Conservation (phyloP, 2,797 vertebrate species). For the Rhinatrema bivittatum region DNA sequence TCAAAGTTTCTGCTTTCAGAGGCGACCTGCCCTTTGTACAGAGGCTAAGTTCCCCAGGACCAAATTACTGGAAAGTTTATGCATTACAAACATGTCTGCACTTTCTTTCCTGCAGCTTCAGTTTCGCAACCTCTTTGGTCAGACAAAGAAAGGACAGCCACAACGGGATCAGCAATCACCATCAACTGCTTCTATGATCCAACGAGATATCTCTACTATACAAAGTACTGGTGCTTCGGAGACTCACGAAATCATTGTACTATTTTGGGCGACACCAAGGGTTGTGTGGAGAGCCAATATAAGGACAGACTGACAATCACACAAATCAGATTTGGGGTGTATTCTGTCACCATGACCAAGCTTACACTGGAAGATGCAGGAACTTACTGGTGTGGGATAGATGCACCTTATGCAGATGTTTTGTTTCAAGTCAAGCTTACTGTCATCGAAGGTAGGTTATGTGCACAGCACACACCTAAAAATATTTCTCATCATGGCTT, state of each 20-base stretch:
- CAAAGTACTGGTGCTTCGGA: slow-evolving; percentile 63
- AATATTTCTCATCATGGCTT: background rate
- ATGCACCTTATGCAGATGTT: slow-evolving; percentile 44
- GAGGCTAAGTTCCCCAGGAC: no score
- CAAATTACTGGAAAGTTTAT: no score
- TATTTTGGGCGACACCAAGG: slow-evolving; percentile 43
- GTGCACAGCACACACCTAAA: no score
- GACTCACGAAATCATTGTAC: slow-evolving; percentile 29
- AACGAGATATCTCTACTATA: slow-evolving; percentile 8
- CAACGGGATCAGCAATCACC: slow-evolving; percentile 22
- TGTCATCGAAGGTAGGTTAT: slow-evolving; percentile 45
- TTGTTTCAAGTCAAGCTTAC: slow-evolving; percentile 40
- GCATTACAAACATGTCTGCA: no score
- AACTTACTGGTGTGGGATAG: slow-evolving; percentile 57
- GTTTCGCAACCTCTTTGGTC: background rate
- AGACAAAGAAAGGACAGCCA: slow-evolving; percentile 12
- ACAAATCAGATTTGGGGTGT: slow-evolving; percentile 4
- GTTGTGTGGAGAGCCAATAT: background rate
- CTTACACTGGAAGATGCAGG: slow-evolving; percentile 41
- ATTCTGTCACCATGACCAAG: slow-evolving; percentile 33
- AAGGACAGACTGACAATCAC: slow-evolving; percentile 13
- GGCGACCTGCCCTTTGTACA: no score
- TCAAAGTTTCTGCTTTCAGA: no score
- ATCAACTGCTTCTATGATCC: slow-evolving; percentile 31
- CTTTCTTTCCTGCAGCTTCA: background rate